Evolutionary conservation across 2,797 vertebrate genomes (phyloP).

Genomic region (Melanotaenia parkinsoni): DNA sequence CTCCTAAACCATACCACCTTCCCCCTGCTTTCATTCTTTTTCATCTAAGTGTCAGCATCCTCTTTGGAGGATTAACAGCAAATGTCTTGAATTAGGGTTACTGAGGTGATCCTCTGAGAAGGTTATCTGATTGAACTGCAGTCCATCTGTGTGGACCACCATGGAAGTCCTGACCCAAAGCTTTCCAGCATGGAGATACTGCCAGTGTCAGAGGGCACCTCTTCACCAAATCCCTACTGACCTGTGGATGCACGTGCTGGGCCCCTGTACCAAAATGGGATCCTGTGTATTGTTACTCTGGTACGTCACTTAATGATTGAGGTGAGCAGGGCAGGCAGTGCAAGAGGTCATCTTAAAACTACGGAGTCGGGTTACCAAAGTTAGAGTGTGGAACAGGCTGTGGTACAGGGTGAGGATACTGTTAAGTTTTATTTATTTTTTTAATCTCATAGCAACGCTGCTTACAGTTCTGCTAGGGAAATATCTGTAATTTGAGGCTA

Average conservation of each 20-base stretch:
- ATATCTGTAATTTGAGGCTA: slow-evolving; percentile 25
- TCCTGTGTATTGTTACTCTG: slow-evolving; percentile 61
- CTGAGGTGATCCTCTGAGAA: slow-evolving; percentile 80
- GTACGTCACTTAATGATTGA: slow-evolving; percentile 71
- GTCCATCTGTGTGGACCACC: slow-evolving; percentile 86
- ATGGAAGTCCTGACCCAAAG: slow-evolving; percentile 75
- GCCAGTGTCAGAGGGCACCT: slow-evolving; percentile 83
- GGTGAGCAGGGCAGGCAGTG: slow-evolving; percentile 73
- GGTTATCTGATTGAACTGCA: slow-evolving; percentile 82
- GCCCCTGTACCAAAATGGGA: slow-evolving; percentile 69
- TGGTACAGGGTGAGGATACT: slow-evolving; percentile 27
- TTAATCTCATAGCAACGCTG: slow-evolving; percentile 13
- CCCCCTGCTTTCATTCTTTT: slow-evolving; percentile 81
- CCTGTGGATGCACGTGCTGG: slow-evolving; percentile 75
- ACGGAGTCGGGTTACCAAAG: slow-evolving; percentile 63
- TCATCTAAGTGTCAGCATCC: slow-evolving; percentile 82
- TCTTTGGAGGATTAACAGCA: slow-evolving; percentile 76
- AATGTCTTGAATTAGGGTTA: slow-evolving; percentile 82
- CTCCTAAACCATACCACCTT: slow-evolving; percentile 81
- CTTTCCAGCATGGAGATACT: slow-evolving; percentile 84
- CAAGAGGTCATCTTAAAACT: slow-evolving; percentile 67
- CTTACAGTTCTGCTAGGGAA: slow-evolving; percentile 40
- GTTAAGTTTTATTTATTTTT: slow-evolving; percentile 25
- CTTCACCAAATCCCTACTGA: slow-evolving; percentile 77
- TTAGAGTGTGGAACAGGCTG: slow-evolving; percentile 46